These are phyloP conservation scores for Cynopterus brachyotis DNA, from an alignment of 2,113 vertebrate genomes.

Conservation along the genomic window DNA sequence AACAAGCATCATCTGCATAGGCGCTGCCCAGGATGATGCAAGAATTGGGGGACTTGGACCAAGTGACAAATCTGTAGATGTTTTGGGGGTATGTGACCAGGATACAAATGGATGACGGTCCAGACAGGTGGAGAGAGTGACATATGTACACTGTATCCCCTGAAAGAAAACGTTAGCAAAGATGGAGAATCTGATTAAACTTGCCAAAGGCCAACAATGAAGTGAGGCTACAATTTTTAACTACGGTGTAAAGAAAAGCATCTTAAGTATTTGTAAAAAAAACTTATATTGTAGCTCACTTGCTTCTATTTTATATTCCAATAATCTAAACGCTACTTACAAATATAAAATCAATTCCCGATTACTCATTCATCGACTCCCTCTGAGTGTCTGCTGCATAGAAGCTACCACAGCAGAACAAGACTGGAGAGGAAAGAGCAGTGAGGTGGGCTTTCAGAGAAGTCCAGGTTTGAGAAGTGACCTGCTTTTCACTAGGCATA, in stretches of 20 bases:
- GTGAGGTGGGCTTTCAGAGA: background rate
- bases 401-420: background rate
- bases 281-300: background rate
- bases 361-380: background rate
- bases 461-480: background rate
- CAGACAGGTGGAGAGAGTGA: too few species aligned
- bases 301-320: background rate
- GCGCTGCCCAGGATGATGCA: background rate
- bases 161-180: background rate
- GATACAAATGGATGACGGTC: background rate
- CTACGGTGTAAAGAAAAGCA: background rate
- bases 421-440: background rate
- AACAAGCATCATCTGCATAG: background rate
- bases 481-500: background rate
- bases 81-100: background rate
- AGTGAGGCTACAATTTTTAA: background rate
- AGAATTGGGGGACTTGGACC: background rate
- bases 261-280: background rate
- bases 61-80: background rate
- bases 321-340: background rate
- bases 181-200: background rate
- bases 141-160: background rate
- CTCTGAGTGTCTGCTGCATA: background rate
- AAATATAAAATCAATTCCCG: background rate
- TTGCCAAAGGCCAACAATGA: background rate